These are phyloP conservation scores for Augochlorella aurata DNA, from an alignment of 2,888 invertebrate species.

Conservation along the genomic window DNA sequence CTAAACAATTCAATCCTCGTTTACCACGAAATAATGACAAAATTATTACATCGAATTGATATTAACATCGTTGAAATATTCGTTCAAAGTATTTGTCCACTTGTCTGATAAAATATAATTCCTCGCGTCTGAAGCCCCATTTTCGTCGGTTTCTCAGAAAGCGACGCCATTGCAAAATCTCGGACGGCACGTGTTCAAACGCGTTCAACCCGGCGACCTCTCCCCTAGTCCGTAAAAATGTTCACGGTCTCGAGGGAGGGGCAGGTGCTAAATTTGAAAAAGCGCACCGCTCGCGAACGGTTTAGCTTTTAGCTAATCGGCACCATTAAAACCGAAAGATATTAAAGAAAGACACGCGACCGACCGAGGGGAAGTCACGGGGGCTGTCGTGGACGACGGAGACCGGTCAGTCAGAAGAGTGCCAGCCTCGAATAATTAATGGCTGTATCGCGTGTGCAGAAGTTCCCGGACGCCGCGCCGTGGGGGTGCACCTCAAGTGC, in stretches of 20 bases:
- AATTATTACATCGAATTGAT: too few species aligned
- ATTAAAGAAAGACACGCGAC: conserved; percentile 43
- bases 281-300: conserved; percentile 10
- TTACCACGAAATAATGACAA: too few species aligned
- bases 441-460: conserved; percentile 68
- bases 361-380: conserved; percentile 19
- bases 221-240: conserved; percentile 4
- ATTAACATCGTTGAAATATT: too few species aligned
- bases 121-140: too few species aligned
- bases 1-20: too few species aligned
- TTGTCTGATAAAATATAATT: too few species aligned
- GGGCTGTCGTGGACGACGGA: conserved; percentile 9
- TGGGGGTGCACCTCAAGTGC: conserved; percentile 60
- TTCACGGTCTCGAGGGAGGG: conserved; percentile 12
- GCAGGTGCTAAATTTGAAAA: conserved; percentile 1
- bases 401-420: conserved; percentile 30
- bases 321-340: conserved; percentile 33
- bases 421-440: conserved; percentile 62
- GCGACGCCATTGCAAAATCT: conserved; percentile 17
- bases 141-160: too few species aligned
- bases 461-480: conserved; percentile 48
- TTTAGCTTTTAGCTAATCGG: conserved; percentile 44
- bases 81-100: too few species aligned
- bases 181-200: conserved; percentile 2
- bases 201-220: not conserved